Conservation (phyloP, 2,888 invertebrate species). For the Hypsopygia costalis region DNA sequence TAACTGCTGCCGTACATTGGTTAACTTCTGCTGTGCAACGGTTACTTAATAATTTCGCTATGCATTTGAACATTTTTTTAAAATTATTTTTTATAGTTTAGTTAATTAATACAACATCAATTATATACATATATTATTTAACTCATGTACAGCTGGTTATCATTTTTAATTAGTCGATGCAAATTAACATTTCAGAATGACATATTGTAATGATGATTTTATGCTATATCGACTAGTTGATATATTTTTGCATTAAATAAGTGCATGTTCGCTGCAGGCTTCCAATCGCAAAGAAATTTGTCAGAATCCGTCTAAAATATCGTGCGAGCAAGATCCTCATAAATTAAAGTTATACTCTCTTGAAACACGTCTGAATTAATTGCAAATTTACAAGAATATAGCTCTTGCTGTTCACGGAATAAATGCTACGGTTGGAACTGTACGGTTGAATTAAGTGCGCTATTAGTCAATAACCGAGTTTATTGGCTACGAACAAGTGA, state of each 20-base stretch:
- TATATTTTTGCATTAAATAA: slow-evolving; percentile 30
- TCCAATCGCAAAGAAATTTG: slow-evolving; percentile 39
- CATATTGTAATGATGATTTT: too few relatives aligned
- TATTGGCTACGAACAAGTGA: slow-evolving; percentile 15
- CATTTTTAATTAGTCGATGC: too few relatives aligned
- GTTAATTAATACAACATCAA: too few relatives aligned
- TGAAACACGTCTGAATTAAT: slow-evolving; percentile 33
- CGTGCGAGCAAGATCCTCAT: slow-evolving; percentile 41
- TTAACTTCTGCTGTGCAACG: too few relatives aligned
- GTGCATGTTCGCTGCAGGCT: slow-evolving; percentile 17
- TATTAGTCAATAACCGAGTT: slow-evolving; percentile 34
- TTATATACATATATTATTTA: too few relatives aligned
- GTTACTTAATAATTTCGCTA: too few relatives aligned
- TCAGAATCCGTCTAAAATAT: slow-evolving; percentile 44
- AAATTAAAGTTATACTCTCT: slow-evolving; percentile 56
- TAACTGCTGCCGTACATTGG: too few relatives aligned
- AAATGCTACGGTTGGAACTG: slow-evolving; percentile 22
- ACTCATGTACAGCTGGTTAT: too few relatives aligned
- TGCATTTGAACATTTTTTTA: too few relatives aligned
- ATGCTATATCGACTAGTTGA: too few relatives aligned
- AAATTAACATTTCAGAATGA: too few relatives aligned
- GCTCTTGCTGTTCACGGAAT: slow-evolving; percentile 16
- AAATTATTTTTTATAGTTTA: too few relatives aligned
- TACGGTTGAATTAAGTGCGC: slow-evolving; percentile 29
- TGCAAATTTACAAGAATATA: slow-evolving; percentile 21